Percentiles rank a stretch among this genome's conserved stretches.
These are phyloP conservation scores for Muscicapa adusta DNA, from an alignment of 2,113 vertebrate genomes.

Conservation along the genomic window DNA sequence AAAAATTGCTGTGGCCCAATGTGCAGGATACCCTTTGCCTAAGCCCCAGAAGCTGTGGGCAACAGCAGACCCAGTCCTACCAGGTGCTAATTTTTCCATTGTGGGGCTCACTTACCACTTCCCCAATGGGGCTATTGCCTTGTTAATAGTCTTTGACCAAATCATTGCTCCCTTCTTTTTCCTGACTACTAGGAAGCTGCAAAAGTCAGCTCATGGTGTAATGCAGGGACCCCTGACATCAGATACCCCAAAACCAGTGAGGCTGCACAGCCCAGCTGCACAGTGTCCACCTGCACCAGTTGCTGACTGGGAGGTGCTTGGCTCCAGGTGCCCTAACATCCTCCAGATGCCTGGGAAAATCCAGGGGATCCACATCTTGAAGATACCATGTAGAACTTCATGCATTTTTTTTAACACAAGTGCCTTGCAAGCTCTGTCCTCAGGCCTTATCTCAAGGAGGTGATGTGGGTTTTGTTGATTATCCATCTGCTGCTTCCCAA, in stretches of 20 bases:
- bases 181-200: background rate
- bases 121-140: background rate
- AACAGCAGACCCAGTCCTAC: background rate
- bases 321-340: accelerated
- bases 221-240: background rate
- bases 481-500: background rate
- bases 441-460: background rate
- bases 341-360: background rate
- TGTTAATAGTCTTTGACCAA: background rate
- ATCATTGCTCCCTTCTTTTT: background rate
- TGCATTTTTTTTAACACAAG: background rate
- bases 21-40: background rate
- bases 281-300: background rate
- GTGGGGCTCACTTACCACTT: no score
- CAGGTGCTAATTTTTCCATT: background rate
- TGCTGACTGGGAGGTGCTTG: background rate
- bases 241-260: background rate
- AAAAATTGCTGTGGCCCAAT: background rate
- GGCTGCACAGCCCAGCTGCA: background rate
- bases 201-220: background rate
- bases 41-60: background rate
- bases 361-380: background rate
- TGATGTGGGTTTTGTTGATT: background rate
- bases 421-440: background rate
- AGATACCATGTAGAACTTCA: background rate